phyloP scores from a whole-genome alignment of 2,888 invertebrate species.

The Strigamia crassipes region DNA sequence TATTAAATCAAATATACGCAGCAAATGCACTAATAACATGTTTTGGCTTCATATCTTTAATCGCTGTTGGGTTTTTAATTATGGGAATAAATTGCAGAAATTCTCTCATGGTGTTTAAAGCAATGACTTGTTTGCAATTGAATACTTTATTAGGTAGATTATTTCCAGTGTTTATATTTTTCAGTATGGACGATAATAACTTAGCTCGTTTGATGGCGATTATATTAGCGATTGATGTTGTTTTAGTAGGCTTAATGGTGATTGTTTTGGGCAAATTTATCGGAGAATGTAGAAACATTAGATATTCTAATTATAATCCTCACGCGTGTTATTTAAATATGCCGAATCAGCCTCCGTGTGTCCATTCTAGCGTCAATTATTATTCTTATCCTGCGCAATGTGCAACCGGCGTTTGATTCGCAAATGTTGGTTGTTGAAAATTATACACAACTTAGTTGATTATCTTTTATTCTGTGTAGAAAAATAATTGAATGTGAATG shows the following conservation, averaged over 20 bases:
- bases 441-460: background rate
- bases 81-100: background rate
- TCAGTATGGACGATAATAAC: background rate
- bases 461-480: too few species aligned
- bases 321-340: background rate
- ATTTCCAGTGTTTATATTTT: background rate
- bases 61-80: background rate
- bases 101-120: background rate
- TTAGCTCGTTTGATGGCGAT: background rate
- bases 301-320: background rate
- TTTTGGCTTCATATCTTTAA: background rate
- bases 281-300: constrained; percentile 8
- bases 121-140: background rate
- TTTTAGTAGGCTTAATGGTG: background rate
- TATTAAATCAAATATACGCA: background rate
- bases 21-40: background rate
- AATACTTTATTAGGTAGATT: background rate
- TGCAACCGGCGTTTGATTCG: background rate
- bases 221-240: background rate
- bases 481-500: too few species aligned
- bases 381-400: background rate
- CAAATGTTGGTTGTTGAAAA: background rate
- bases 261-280: background rate
- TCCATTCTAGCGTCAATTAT: background rate
- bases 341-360: background rate